phyloP scores from a whole-genome alignment of 2,888 invertebrate genomes.

The Eubasilissa splendida region DNA sequence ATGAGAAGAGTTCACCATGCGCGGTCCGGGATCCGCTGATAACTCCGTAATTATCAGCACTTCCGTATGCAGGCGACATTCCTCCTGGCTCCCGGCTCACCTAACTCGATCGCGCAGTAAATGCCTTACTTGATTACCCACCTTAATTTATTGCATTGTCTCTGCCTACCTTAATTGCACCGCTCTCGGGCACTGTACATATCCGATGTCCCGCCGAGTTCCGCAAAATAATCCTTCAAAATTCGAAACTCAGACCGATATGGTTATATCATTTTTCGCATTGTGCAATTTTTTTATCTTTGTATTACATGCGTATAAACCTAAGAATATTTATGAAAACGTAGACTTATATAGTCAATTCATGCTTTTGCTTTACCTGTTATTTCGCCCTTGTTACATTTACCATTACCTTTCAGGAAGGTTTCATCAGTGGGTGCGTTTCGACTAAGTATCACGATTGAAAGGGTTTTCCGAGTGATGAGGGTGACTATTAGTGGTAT shows the following conservation, averaged over 20 bases:
- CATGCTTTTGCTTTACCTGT: neutral
- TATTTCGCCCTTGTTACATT: neutral
- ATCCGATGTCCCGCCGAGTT: constrained; percentile 22
- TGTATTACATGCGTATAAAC: too few relatives aligned
- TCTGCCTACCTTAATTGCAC: constrained; percentile 26
- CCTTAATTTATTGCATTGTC: constrained; percentile 32
- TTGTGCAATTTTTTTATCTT: too few relatives aligned
- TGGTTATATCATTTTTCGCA: too few relatives aligned
- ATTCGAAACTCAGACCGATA: too few relatives aligned
- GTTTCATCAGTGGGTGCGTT: constrained; percentile 26
- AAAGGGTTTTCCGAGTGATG: constrained; percentile 20
- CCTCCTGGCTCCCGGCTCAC: neutral
- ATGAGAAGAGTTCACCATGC: neutral
- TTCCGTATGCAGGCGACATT: constrained; percentile 25
- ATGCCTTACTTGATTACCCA: constrained; percentile 9
- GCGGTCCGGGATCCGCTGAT: neutral
- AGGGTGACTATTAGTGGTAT: neutral
- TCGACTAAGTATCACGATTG: neutral
- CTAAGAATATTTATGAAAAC: too few relatives aligned
- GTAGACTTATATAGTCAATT: too few relatives aligned
- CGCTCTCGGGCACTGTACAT: neutral
- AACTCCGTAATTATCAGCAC: constrained; percentile 16
- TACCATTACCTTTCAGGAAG: constrained; percentile 4
- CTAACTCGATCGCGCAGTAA: constrained; percentile 13
- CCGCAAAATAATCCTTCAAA: neutral